These are phyloP conservation scores for Siphamia tubifer DNA, from an alignment of 2,113 vertebrate genomes.

Conservation along the genomic window DNA sequence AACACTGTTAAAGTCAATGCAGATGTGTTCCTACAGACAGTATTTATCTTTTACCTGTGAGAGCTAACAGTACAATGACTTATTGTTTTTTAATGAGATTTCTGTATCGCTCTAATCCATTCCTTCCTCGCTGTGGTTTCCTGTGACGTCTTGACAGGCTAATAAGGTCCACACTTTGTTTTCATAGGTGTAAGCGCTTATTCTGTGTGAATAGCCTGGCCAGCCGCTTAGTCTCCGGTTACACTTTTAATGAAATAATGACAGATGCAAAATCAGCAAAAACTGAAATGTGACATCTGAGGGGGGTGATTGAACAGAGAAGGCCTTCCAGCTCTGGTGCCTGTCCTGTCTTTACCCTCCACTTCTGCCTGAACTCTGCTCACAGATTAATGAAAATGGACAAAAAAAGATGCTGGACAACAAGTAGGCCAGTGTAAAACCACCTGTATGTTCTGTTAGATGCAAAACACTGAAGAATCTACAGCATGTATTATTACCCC, in stretches of 20 bases:
- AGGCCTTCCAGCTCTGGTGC: not conserved
- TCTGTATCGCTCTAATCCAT: constrained; percentile 42
- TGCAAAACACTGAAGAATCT: not conserved
- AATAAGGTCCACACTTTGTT: constrained; percentile 46
- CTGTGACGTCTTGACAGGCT: constrained; percentile 37
- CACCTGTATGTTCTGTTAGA: not conserved
- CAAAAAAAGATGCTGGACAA: not conserved
- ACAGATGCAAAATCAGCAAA: constrained; percentile 18
- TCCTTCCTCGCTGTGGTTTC: constrained; percentile 39
- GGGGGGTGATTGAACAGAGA: not conserved
- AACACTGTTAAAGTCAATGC: too few relatives aligned
- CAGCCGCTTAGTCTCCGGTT: constrained; percentile 49
- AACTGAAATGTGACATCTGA: constrained; percentile 30
- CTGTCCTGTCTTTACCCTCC: not conserved
- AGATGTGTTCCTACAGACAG: too few relatives aligned
- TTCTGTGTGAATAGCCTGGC: constrained; percentile 29
- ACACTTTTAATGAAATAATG: constrained; percentile 52
- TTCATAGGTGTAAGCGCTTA: constrained; percentile 64
- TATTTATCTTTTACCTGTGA: too few relatives aligned
- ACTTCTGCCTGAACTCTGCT: not conserved
- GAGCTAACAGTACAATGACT: not conserved
- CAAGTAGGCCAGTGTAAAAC: not conserved
- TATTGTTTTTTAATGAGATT: constrained; percentile 40
- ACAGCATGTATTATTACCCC: too few relatives aligned
- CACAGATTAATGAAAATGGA: not conserved